Base-by-base conservation (phyloP, 2,888 invertebrate species). In the Phyllotreta striolata region DNA sequence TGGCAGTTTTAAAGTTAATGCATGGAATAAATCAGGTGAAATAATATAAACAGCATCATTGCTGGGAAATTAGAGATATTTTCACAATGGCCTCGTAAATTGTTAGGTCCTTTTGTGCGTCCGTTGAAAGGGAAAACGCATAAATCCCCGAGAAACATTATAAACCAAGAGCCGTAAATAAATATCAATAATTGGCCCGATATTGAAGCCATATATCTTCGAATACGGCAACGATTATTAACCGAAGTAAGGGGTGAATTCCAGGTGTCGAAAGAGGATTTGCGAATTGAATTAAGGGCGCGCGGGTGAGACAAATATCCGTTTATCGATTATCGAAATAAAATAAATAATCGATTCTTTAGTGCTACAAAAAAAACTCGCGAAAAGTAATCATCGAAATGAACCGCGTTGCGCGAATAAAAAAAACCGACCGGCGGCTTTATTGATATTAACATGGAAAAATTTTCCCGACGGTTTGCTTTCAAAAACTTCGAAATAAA, bases 141-240 rank as follows among this genome's bases (percentile, higher is more conserved):
- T 71, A 68, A 70, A 69, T 70, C 67, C 59, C 60, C 60, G 43
- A 64, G 63, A 63, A 68, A 63, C 60, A 62, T 64, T 66, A 59
- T 57, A 64, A 66, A 68, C 65, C 65, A 66, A 64, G 67, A 66
- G 61, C 64, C 69, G 70, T 69, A 75, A 74, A 74, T 75, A 73
- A 73, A 74, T 74, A 76, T 72, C 73, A 72, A 74, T 74, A 71
- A 74, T 76, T 73, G n/a, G 72, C 70, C 59, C 70, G 67, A 73
- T 73, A 75, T 75, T 73, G 72, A 63, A 70, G 72, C 67, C 59
- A 74, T 75, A 73, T 73, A 72, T 73, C 72, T 73, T 68, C 52
- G 60, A 56, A 65, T 64, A 70, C 69, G 69, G 70, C 73, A 72
- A 73, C 74, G 71, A 66, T 66, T 62, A 67, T 67, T 71, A 70